phyloP scores from a whole-genome alignment of 2,888 invertebrate species.

The Caprella mutica region DNA sequence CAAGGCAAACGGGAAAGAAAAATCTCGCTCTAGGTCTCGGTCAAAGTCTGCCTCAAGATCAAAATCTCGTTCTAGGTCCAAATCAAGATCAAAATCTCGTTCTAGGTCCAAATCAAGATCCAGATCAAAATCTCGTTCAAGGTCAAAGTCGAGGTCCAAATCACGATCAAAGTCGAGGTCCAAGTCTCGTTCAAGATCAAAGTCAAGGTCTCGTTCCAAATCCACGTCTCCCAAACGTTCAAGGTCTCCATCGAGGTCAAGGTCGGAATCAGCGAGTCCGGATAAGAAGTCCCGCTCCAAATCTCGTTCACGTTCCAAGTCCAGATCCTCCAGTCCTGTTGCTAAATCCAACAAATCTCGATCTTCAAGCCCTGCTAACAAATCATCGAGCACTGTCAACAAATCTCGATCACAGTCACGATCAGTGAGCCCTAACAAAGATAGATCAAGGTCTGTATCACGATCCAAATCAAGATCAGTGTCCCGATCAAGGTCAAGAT shows the following conservation, averaged over 20 bases:
- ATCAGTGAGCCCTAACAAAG: too few species aligned
- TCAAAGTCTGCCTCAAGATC: background rate
- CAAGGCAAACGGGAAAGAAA: background rate
- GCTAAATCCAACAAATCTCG: background rate
- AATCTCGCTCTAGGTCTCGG: background rate
- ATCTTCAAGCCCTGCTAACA: background rate
- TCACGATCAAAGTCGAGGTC: background rate
- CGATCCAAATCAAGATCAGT: too few species aligned
- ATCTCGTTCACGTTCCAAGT: too few species aligned
- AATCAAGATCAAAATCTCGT: background rate
- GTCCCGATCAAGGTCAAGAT: too few species aligned
- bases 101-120: background rate
- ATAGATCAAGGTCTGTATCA: too few species aligned
- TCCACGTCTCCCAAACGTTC: background rate
- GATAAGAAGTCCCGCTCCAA: background rate
- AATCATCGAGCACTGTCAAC: too few species aligned
- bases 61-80: background rate
- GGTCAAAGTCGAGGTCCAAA: background rate
- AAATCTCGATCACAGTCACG: too few species aligned
- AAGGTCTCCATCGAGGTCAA: background rate
- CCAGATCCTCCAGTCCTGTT: background rate
- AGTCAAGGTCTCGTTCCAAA: background rate
- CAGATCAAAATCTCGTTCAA: background rate
- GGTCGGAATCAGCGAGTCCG: constrained; percentile 5
- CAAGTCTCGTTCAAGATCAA: background rate